Evolutionary conservation across 2,113 vertebrate genomes (phyloP).

Genomic region (Laticauda colubrina): DNA sequence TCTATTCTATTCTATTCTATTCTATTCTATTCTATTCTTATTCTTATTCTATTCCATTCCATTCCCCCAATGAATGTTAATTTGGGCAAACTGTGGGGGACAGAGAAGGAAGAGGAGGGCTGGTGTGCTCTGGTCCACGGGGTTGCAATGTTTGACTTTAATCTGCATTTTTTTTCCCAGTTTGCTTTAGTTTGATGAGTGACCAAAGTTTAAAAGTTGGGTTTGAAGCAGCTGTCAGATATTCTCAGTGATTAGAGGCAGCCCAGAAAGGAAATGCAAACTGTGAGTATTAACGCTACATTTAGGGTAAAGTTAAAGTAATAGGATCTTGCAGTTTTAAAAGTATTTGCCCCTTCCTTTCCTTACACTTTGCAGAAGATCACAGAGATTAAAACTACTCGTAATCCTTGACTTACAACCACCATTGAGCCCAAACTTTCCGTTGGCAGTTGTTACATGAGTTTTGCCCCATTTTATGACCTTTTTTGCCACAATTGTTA

Average conservation of each 20-base stretch:
- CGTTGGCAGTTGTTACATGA: no score
- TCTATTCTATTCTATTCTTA: no score
- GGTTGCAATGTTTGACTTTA: background rate
- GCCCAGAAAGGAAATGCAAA: background rate
- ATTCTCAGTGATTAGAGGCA: background rate
- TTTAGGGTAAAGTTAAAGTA: background rate
- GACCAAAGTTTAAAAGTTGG: background rate
- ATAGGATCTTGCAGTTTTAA: background rate
- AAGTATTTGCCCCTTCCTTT: background rate
- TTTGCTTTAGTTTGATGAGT: background rate
- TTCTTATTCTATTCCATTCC: no score
- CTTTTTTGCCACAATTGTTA: no score
- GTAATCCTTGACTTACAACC: no score
- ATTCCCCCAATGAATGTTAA: no score
- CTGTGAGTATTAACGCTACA: background rate
- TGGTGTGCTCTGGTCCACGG: no score
- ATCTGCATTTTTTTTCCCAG: background rate
- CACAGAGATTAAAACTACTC: background rate
- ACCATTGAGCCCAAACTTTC: no score
- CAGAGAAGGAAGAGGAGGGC: no score
- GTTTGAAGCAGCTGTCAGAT: background rate
- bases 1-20: no score
- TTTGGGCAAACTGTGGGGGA: no score
- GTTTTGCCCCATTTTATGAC: no score
- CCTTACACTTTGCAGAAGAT: background rate